phyloP scores from a whole-genome alignment of 2,888 invertebrate species.

The Hyposoter dolosus region DNA sequence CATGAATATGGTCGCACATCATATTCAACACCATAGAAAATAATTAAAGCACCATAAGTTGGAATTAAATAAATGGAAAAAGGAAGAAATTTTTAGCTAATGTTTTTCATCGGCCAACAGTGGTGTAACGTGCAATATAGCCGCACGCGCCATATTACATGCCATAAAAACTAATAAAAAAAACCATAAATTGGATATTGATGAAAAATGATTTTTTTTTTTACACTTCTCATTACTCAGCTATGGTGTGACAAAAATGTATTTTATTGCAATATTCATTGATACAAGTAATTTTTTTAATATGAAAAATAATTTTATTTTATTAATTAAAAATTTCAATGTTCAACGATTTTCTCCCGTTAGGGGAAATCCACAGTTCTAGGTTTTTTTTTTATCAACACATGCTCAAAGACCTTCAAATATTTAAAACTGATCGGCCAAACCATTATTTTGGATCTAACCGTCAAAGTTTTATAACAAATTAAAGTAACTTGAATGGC shows the following conservation, averaged over 20 bases:
- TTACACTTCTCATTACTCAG: neutral
- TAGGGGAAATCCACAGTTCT: neutral
- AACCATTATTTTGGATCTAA: neutral
- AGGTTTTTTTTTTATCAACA: too few species aligned
- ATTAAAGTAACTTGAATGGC: too few species aligned
- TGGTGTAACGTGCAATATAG: neutral
- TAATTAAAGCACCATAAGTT: too few species aligned
- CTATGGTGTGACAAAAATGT: neutral
- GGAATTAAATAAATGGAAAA: too few species aligned
- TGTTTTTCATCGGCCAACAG: too few species aligned
- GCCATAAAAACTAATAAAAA: neutral
- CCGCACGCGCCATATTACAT: neutral
- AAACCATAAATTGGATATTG: neutral
- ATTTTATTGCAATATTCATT: neutral
- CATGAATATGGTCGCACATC: neutral
- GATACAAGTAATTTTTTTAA: neutral
- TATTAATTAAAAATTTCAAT: neutral
- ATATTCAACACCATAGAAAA: too few species aligned
- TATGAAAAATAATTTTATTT: neutral
- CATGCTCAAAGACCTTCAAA: neutral
- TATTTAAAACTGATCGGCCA: neutral
- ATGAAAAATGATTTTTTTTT: neutral
- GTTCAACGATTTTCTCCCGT: neutral
- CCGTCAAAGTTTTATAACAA: too few species aligned
- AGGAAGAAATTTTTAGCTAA: too few species aligned